Conservation (phyloP, 92 coral and sea anemone genomes). For the Epizoanthus ramosus region DNA sequence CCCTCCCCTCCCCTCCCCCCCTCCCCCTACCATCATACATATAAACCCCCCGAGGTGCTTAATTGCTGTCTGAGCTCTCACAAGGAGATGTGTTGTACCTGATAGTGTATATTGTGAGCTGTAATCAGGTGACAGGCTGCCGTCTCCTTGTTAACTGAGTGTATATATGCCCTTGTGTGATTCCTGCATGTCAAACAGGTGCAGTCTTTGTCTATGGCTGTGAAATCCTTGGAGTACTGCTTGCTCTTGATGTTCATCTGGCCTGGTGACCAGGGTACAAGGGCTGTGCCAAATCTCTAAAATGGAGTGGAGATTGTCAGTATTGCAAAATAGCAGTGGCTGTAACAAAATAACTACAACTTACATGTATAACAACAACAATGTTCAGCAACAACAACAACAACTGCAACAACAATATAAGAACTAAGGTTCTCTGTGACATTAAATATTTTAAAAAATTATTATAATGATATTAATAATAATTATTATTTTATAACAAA, state of each 20-base stretch:
- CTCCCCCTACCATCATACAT: no score
- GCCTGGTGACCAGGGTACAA: constrained; percentile 83
- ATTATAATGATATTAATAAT: no score
- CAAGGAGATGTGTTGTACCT: constrained; percentile 51
- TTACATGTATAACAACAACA: no score
- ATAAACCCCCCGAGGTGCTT: neutral
- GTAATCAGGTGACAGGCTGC: constrained; percentile 84
- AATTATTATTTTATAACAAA: no score
- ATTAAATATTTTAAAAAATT: no score
- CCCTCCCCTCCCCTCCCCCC: neutral
- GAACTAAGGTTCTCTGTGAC: no score
- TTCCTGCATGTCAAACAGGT: constrained; percentile 78
- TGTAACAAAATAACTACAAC: no score
- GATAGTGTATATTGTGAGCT: constrained; percentile 88
- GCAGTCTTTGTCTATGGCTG: constrained; percentile 85
- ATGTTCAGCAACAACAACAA: no score
- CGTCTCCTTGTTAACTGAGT: constrained; percentile 79
- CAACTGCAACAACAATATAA: no score
- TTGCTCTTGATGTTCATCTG: constrained; percentile 88
- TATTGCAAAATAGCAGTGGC: no score
- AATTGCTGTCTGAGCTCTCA: no score
- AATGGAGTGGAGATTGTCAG: neutral
- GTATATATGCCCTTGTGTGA: constrained; percentile 83
- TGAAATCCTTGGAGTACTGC: constrained; percentile 74
- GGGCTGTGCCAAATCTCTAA: constrained; percentile 98